Evolutionary conservation across 2,113 vertebrate genomes (phyloP), one percentile per base, ranked within the genome.

Genomic region (Choloepus hoffmanni): DNA sequence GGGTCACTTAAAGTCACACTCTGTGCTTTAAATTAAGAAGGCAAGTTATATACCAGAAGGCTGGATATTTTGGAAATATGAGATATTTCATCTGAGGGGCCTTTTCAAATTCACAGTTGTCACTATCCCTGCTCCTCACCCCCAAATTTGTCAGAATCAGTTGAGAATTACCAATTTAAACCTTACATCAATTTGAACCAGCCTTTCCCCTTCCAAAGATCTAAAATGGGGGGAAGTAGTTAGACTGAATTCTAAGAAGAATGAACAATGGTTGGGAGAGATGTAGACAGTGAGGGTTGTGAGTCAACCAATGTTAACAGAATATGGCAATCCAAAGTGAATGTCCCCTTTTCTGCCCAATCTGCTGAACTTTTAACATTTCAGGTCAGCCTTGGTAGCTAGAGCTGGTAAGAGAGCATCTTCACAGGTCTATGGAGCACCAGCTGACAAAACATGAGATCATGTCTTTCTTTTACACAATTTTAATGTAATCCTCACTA

Each of bases 401-500:
- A 68, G 33, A 92, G 2, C 24, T 97, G 62, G 84, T 72, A 53
- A 78, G 81, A 96, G 48, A 87, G 7, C 36, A 81, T 36, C 53
- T 40, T 84, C 78, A 68, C 0, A 97, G 50, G 33, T 43, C 77
- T 62, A 63, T 48, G 73, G 33, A 97, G 40, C 33, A 90, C 16
- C n/a, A 94, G 89, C 85, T 88, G 67, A 95, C 79, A 96, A 72
- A 98, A 86, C 95, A 94, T 15, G 76, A 85, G 92, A 67, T 95
- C 89, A 60, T 21, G 10, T 87, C 92, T 95, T 85, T 79, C 60
- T 97, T 97, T 96, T 94, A 93, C 93, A 92, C 78, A 77, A 70
- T 95, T 97, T 79, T 96, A 97, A 96, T 96, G 95, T 93, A 95
- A 96, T 84, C 94, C 79, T 96, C 82, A 65, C 36, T 89, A 95